Evolutionary conservation across 2,797 vertebrate species (phyloP).

Genomic region (Eulemur rubriventer): DNA sequence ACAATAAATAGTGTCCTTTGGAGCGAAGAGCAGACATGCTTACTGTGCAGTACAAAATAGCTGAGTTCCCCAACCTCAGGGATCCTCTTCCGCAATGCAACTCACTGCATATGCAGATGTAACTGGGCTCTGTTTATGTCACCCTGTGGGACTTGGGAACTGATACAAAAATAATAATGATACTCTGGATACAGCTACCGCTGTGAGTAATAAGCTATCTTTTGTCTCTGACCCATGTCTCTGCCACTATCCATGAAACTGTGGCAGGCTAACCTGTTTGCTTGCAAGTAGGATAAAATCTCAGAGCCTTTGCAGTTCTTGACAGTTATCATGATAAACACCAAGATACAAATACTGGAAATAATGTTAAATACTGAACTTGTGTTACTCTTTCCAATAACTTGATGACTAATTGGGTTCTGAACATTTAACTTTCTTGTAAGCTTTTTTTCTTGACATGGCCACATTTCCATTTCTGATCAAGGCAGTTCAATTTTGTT

Average conservation of each 20-base stretch:
- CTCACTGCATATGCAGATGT: neutral
- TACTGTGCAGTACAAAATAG: neutral
- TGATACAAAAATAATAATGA: neutral
- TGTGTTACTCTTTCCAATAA: neutral
- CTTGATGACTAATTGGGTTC: neutral
- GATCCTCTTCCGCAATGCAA: neutral
- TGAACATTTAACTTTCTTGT: neutral
- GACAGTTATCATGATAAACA: neutral
- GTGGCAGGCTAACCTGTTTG: neutral
- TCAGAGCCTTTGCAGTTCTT: neutral
- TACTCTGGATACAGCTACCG: neutral
- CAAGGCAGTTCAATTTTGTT: neutral
- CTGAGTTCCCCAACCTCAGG: neutral
- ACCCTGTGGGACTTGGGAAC: neutral
- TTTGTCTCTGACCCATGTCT: neutral
- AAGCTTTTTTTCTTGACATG: neutral
- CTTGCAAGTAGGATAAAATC: neutral
- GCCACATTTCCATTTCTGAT: neutral
- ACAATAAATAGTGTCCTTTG: neutral
- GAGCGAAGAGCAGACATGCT: neutral
- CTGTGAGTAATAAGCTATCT: neutral
- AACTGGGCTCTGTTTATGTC: neutral
- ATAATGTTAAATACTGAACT: neutral
- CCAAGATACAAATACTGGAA: neutral
- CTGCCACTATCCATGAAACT: neutral